These are phyloP conservation scores for Leptothorax acervorum DNA, from an alignment of 2,888 invertebrate genomes.

Conservation along the genomic window DNA sequence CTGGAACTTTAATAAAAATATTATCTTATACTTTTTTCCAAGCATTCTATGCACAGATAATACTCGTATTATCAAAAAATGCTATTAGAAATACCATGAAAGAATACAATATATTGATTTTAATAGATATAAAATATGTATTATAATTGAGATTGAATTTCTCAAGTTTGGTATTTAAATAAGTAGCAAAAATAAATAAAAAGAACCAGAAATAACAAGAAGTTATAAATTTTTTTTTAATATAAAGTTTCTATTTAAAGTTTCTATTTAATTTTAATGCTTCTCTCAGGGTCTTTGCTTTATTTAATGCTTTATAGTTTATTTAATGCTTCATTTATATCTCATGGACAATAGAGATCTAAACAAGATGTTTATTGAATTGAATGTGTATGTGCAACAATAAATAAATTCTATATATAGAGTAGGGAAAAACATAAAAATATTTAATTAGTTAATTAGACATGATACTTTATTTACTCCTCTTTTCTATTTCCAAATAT, in stretches of 20 bases:
- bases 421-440: too few species aligned
- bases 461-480: background rate
- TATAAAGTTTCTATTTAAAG: background rate
- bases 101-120: background rate
- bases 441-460: background rate
- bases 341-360: background rate
- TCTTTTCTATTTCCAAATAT: background rate
- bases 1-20: background rate
- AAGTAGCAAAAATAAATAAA: background rate
- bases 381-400: background rate
- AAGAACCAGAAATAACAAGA: too few species aligned
- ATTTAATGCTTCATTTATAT: background rate
- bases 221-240: background rate
- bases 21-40: background rate
- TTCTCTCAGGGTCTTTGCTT: background rate
- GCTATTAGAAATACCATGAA: background rate
- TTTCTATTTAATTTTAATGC: too few species aligned
- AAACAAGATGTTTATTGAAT: background rate
- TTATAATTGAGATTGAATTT: background rate
- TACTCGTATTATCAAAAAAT: background rate
- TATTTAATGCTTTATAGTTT: too few species aligned
- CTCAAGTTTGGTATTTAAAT: background rate
- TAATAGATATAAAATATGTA: background rate
- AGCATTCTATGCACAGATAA: background rate
- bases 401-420: too few species aligned